Base-by-base conservation (phyloP, 2,113 vertebrate species). In the Pithys albifrons region DNA sequence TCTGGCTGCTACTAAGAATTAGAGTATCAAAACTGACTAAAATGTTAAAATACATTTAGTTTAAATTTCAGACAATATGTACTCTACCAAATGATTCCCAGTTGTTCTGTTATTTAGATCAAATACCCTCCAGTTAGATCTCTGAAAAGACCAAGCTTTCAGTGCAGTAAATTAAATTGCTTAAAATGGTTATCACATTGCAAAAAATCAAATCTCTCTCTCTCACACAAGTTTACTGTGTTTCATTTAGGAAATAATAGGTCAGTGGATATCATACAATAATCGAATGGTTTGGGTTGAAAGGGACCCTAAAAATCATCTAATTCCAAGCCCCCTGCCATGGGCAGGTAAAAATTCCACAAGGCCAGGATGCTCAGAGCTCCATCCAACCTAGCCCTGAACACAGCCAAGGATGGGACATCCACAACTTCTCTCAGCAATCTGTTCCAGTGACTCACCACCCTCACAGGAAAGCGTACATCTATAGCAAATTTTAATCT, bases 101-200 rank as follows among this genome's bases (percentile, higher is more conserved):
- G 6, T 45, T 73, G 27, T 10, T 74, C 49, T 51, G 19, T 49
- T 66, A 29, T 18, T 78, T 57, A 75, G 51, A 46, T 29, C 10
- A 20, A 51, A 46, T 52, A 79, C 3, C 14, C 35, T 79, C 22
- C 51, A 75, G n/a, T 37, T 29, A 31, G 3, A 23, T 24, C 29
- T 37, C 55, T 19, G 22, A 69, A 82, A 65, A 61, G 51, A 12
- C 8, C 16, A 65, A 84, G 33, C 28, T 75, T 92, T 71, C 46
- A 76, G 33, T 28, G 27, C 0, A 0, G 4, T 23, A 57, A 0
- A 4, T 19, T 58, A 73, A 4, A 1, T 10, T 49, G 54, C 39
- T 69, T 64, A 62, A 80, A 88, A 48, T 29, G 51, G 64, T 52
- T 48, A 72, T 5, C 45, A 65, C 2, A 2, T 48, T 77, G 41